Evolutionary conservation across 2,797 vertebrate species (phyloP).

Genomic region (Helicolenus hilgendorfi): DNA sequence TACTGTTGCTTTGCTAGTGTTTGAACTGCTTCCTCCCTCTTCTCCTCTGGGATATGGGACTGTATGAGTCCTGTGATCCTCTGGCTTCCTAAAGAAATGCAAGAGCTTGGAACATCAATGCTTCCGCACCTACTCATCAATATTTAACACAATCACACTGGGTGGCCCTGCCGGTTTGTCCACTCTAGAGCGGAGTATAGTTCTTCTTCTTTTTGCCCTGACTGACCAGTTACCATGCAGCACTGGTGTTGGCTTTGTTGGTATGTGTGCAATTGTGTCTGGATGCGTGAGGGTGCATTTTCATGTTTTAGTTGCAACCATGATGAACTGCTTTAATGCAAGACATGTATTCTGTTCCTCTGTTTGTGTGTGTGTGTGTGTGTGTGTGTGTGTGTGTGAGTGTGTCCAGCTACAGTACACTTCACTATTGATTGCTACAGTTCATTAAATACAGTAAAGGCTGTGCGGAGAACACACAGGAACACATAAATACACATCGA

Average conservation of each 20-base stretch:
- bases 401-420: neutral
- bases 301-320: neutral
- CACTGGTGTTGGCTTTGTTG: neutral
- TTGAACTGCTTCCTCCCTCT: neutral
- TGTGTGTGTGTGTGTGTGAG: neutral
- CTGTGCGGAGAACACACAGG: neutral
- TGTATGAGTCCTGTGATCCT: neutral
- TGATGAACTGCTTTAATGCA: neutral
- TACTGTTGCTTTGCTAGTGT: neutral
- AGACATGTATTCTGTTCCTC: neutral
- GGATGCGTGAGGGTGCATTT: neutral
- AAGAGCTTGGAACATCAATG: neutral
- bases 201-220: neutral
- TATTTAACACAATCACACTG: neutral
- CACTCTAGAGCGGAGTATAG: neutral
- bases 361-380: neutral
- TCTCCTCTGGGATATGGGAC: neutral
- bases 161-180: neutral
- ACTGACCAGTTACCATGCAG: neutral
- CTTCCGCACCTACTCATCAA: neutral
- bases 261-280: too few species aligned
- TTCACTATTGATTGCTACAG: conserved; percentile 4
- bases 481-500: neutral
- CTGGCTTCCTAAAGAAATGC: neutral
- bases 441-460: conserved; percentile 30